Base-by-base conservation (phyloP, 2,888 invertebrate species). In the Orthosia incerta region DNA sequence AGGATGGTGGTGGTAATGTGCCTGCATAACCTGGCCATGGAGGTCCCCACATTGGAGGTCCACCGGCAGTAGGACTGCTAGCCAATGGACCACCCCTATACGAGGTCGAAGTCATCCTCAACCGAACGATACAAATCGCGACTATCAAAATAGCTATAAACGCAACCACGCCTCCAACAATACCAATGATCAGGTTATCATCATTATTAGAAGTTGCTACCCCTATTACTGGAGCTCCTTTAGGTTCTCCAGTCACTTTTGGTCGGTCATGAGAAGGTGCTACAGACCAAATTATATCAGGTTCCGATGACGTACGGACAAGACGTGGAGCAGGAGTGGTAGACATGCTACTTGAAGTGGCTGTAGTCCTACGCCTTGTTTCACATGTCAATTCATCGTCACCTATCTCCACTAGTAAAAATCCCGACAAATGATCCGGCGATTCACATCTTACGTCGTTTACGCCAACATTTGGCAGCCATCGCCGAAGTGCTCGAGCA, bases 121-220 rank as follows among this genome's bases (percentile, higher is more conserved):
- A 93, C 20, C 99, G 97, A 50, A 99, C 98, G 56, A 99, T 98
- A 90, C 99, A 99, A 84, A 98, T 98, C n/a, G 98, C 97, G 46
- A 99, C 98, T 51, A 99, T 98, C 69, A 99, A 97, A 80, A 99
- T 98, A 16, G 98, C 98, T 83, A 99, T 98, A 90, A 99, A 98
- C 2, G 98, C 98, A 0, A 99, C 98, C 1, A 99, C 99, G 2
- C 99, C 99, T 0, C 99, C 99, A 0, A 99, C 99, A 83, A 99
- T 99, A n/a, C 98, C 98, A 76, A 99, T 99, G 67, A 99, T 99
- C n/a, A 99, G 96, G 7, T 98, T 99, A 86, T 99, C 99, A 87
- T 99, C 99, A 88, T 98, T 99, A 71, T 97, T 98, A 16, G 98
- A 97, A 0, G 97, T 95, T 13, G 97, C 96, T 74, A 97, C 96